Evolutionary conservation across 2,888 invertebrate species (phyloP), one percentile per base, ranked within the genome.

Genomic region (Calameuta pallipes): DNA sequence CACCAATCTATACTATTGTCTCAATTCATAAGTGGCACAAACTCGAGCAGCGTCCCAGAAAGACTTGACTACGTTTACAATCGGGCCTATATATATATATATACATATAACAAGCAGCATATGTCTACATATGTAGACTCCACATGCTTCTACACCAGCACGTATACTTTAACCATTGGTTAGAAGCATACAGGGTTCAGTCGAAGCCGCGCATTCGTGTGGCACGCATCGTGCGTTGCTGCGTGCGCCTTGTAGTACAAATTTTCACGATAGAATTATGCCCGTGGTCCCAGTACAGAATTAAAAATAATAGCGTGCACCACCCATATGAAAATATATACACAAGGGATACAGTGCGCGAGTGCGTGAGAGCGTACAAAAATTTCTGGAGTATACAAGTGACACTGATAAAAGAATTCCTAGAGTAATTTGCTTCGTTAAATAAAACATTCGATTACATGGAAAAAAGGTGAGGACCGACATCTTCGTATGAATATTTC

Each of bases 171-270:
- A 56, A 56, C 71, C 31, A 13, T 71, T 34, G 71, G 71, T 34
- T 34, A 34, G 71, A 71, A 34, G 71, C 71, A 71, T 31, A 31
- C 74, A 33, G 77, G 76, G 78, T 81, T 83, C 82, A 83, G 83
- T 84, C 81, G 79, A 79, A 80, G 80, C 80, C 83, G 84, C 81
- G 83, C 81, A 78, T 77, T 80, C 81, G 82, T 76, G 75, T 76
- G 75, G 82, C 76, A 70, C 76, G 76, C 73, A 33, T 71, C 73
- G 37, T 36, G 34, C 74, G 68, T 11, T 36, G 36, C 56, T n/a
- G 73, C 30, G 76, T 71, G 34, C 56, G 34, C n/a, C 15, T 35
- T 30, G 33, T 30, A 74, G 36, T 36, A 74, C 9, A 12, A 33
- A 70, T 35, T 33, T 71, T 36, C 36, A 71, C 11, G 71, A 12